These are phyloP conservation scores for Bostrychus sinensis DNA, from an alignment of 2,113 vertebrate species.

Conservation along the genomic window DNA sequence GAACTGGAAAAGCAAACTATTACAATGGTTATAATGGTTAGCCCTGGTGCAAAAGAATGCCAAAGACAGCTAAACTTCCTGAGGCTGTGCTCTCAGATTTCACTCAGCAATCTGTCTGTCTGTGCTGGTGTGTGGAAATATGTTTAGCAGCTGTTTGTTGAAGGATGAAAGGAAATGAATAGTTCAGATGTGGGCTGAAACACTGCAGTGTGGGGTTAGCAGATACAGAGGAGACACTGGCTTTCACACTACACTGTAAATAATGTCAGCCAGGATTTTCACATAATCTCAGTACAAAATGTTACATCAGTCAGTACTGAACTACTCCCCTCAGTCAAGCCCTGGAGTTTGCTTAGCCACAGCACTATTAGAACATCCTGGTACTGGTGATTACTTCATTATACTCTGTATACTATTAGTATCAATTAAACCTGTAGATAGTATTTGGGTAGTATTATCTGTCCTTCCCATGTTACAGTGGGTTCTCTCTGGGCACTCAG, in stretches of 20 bases:
- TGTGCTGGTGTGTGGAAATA: conserved; percentile 57
- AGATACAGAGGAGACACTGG: background rate
- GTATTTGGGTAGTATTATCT: no score
- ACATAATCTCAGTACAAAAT: no score
- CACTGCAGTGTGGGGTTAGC: background rate
- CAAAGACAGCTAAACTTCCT: no score
- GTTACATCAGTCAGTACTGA: no score
- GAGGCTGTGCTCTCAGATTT: conserved; percentile 4
- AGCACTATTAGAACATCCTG: no score
- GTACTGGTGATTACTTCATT: no score
- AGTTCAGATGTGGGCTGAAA: conserved; percentile 59
- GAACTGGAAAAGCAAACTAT: background rate
- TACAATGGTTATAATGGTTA: background rate
- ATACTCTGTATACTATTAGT: no score
- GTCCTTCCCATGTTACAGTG: no score
- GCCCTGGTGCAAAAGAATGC: conserved; percentile 4
- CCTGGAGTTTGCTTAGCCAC: no score
- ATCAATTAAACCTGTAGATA: no score
- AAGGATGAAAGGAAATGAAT: conserved; percentile 66
- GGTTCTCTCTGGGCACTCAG: no score
- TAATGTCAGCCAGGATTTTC: background rate
- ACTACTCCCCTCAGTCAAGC: no score
- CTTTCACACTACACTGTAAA: background rate
- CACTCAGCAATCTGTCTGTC: conserved; percentile 21
- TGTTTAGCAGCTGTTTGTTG: conserved; percentile 70